Conservation (phyloP, 2,888 invertebrate species). For the Reticulitermes lucifugus region DNA sequence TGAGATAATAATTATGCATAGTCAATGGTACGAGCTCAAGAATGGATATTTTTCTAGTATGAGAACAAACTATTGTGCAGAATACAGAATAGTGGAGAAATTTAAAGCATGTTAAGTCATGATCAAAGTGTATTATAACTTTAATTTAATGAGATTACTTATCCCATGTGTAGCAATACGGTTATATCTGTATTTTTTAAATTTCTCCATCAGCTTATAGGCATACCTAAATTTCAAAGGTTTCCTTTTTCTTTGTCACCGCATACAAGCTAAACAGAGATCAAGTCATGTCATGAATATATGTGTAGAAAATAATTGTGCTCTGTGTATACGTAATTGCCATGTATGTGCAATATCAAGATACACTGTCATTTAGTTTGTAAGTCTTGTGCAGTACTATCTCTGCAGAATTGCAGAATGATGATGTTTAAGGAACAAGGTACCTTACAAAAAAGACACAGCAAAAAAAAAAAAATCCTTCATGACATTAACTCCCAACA, state of each 20-base stretch:
- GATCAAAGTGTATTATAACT: neutral
- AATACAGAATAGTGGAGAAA: neutral
- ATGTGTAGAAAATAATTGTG: slow-evolving; percentile 15
- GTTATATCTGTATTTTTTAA: slow-evolving; percentile 15
- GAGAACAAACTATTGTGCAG: slow-evolving; percentile 6
- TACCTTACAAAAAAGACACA: neutral
- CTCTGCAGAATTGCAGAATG: neutral
- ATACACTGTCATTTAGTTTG: neutral
- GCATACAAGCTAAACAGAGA: neutral
- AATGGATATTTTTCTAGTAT: slow-evolving; percentile 13
- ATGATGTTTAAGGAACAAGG: neutral
- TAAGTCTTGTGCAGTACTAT: neutral
- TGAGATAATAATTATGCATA: neutral
- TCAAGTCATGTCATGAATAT: neutral
- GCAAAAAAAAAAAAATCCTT: neutral
- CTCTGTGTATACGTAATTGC: neutral
- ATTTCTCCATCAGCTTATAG: neutral
- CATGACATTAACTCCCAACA: neutral
- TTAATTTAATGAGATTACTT: neutral
- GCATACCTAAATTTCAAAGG: neutral
- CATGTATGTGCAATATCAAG: neutral
- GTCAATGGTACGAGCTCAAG: neutral
- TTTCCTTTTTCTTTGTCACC: neutral
- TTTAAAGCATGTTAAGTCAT: neutral
- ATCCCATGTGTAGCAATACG: neutral